Base-by-base conservation (phyloP, 2,888 invertebrate genomes). In the Archaeoteleia sp. region DNA sequence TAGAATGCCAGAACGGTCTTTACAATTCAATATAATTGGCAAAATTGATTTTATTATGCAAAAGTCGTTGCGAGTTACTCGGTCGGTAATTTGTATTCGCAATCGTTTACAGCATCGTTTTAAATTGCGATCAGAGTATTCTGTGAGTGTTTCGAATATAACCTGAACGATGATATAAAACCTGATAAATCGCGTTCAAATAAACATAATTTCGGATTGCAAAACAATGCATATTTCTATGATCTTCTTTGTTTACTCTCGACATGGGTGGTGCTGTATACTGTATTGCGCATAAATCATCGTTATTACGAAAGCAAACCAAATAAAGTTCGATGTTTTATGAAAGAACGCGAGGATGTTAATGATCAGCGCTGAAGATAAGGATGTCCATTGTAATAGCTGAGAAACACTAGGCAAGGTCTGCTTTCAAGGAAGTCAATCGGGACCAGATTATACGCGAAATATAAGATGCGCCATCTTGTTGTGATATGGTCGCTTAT, bases 361-460 rank as follows among this genome's bases (percentile, higher is more conserved):
- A 63, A 51, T 23, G 65, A 71, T 71, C 27, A 32, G 30, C 55
- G 7, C 15, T 14, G 45, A 20, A 61, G 71, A 71, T 71, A 71
- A 61, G 5, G 43, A 25, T 17, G 27, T n/a, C 61, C 42, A 68
- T 71, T 71, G 67, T 71, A 66, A 58, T 58, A 66, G 43, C 68
- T 68, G 68, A 71, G 71, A 71, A 68, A 60, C 66, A 43, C 49
- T 51, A 55, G 37, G 48, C 68, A 71, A 71, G 71, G 71, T 68
- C 68, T 71, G 43, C 63, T 57, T 51, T 71, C 68, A 67, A 67
- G 66, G 68, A 71, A 71, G 67, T 62, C 55, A 54, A 62, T 69
- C 43, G 69, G 54, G 65, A 69, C 65, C 63, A 69, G 61, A 69
- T 65, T 69, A 69, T 60, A 54, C 49, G 43, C 60, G 10, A 60